Evolutionary conservation across 2,113 vertebrate genomes (phyloP), one percentile per base, ranked within the genome.

Genomic region (Sylvia atricapilla): DNA sequence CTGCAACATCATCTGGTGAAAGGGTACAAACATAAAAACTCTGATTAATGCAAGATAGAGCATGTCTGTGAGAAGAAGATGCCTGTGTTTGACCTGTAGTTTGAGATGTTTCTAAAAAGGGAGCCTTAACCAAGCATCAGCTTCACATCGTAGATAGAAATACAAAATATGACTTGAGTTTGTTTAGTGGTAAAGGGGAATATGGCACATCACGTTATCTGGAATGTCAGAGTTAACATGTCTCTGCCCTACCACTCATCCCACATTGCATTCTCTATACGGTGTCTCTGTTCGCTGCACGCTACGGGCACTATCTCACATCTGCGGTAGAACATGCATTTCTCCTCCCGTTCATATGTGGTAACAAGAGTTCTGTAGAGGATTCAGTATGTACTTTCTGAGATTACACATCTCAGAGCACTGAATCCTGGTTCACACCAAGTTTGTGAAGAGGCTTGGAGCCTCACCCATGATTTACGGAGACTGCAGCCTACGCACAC

Each of bases 221-320:
- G 79, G 73, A 82, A 85, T 2, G 7, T 70, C 59, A 69, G 74
- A 76, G 56, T 25, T 67, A 66, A 39, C 1, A 0, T 2, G 11
- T 30, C 70, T 94, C 92, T 13, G 33, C 75, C 52, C 44, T 44
- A 59, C 83, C 89, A 33, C 91, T 88, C 86, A 49, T 86, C 93
- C 91, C 77, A 60, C 73, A 2, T 82, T 87, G 78, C 63, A 82
- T 76, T 77, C 62, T 90, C 5, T 80, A 23, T 28, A 22, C 50
- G 28, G 31, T 89, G 89, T 68, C 92, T 78, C 50, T 68, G 44
- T 5, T 94, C 92, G 62, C 43, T 84, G 31, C 91, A 86, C 10
- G 47, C 81, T 91, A 17, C 13, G 93, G 64, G 82, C 88, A 66
- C 96, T 98, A 98, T 98, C 98, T 98, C 93, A 88, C 89, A 98